A percentile compares a stretch with the other conserved stretches of the same genome.
Evolutionary conservation across 1,140 invertebrate species (phyloP).

Genomic region (Zaprionus nigranus): DNA sequence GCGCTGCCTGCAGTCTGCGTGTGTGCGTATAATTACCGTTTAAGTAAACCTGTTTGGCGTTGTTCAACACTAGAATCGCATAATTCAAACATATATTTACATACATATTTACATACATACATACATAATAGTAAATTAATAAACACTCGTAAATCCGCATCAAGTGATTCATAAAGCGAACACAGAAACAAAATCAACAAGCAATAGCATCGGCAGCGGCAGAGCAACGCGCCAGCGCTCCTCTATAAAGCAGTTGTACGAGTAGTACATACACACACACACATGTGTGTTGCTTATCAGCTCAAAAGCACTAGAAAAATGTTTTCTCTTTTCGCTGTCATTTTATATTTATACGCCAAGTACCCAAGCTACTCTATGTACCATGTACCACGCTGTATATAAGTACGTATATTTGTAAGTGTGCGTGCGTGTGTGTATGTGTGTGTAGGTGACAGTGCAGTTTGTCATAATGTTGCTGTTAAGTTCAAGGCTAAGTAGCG

Average conservation of each 20-base stretch:
- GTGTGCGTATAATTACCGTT: conserved; percentile 22
- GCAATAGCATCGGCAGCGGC: conserved; percentile 7
- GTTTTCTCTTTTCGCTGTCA: conserved; percentile 76
- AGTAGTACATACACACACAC: conserved; percentile 26
- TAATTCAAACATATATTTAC: conserved; percentile 15
- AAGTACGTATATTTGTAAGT: conserved; percentile 29
- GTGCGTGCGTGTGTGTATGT: background rate
- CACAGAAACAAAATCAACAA: conserved; percentile 3
- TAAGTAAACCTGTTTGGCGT: conserved; percentile 18
- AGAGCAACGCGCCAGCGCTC: conserved; percentile 13
- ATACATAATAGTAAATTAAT: conserved; percentile 30
- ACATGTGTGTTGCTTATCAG: conserved; percentile 62
- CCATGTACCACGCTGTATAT: conserved; percentile 3
- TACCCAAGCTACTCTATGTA: conserved; percentile 47
- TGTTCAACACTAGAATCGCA: conserved; percentile 36
- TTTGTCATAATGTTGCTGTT: conserved; percentile 1
- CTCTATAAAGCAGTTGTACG: conserved; percentile 38
- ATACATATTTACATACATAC: background rate
- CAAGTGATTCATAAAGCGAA: conserved; percentile 41
- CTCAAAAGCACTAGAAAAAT: conserved; percentile 74
- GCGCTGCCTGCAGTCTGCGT: conserved; percentile 37
- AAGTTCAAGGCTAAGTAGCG: conserved; percentile 34
- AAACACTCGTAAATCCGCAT: conserved; percentile 35
- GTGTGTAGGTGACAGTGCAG: conserved; percentile 12
- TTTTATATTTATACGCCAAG: conserved; percentile 74